Percentiles rank a stretch among this genome's conserved stretches.
These are phyloP conservation scores for Pluvialis apricaria DNA, from an alignment of 2,113 vertebrate genomes.

Conservation along the genomic window DNA sequence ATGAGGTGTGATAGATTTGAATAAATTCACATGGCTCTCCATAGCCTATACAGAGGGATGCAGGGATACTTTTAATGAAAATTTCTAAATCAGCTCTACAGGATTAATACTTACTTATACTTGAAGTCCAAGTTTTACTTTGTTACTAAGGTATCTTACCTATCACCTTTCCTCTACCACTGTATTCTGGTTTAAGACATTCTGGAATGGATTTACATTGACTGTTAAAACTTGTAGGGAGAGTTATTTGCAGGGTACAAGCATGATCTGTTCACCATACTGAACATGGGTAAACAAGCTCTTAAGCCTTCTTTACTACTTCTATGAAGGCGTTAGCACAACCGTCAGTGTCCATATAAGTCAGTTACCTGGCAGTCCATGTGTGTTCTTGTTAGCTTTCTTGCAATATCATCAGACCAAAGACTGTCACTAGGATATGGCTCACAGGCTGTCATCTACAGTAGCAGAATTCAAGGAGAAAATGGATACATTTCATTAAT, in stretches of 20 bases:
- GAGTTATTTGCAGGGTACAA: neutral
- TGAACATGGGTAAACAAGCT: neutral
- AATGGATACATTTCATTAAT: neutral
- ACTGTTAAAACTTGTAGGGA: neutral
- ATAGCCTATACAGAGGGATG: neutral
- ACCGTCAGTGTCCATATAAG: no score
- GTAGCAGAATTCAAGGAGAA: neutral
- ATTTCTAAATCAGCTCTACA: neutral
- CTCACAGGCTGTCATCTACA: neutral
- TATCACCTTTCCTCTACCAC: neutral
- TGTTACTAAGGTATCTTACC: neutral
- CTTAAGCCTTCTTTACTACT: neutral
- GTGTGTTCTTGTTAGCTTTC: neutral
- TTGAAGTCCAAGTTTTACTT: neutral
- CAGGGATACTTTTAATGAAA: neutral
- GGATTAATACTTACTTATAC: neutral
- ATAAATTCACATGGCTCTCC: neutral
- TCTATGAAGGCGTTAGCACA: neutral
- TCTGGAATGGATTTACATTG: neutral
- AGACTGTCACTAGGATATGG: neutral
- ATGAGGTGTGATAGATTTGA: neutral
- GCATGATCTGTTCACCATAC: neutral
- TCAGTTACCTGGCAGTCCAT: neutral
- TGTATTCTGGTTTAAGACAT: neutral
- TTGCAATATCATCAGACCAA: neutral